Percentiles rank a stretch among this genome's conserved stretches.
Conservation (phyloP, 2,113 vertebrate species). For the Limnothrissa miodon region DNA sequence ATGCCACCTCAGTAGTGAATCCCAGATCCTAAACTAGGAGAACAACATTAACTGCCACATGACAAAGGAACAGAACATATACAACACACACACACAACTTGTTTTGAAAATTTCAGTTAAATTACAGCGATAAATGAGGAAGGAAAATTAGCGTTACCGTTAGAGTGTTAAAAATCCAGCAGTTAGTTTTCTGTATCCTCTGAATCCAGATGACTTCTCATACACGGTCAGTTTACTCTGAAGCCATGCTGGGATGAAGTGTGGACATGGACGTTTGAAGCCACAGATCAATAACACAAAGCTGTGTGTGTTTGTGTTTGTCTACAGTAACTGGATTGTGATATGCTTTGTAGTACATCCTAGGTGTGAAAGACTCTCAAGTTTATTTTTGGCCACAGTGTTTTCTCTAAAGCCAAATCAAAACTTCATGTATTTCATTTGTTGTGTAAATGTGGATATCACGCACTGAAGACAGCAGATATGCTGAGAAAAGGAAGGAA, state of each 20-base stretch:
- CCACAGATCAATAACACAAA: neutral
- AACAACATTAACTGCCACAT: no score
- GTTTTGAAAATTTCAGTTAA: no score
- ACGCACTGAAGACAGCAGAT: neutral
- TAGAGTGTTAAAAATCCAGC: neutral
- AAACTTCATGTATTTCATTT: neutral
- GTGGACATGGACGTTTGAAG: neutral
- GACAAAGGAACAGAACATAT: no score
- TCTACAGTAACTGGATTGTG: neutral
- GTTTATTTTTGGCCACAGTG: neutral
- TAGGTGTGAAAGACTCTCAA: neutral
- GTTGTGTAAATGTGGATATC: slow-evolving; percentile 15
- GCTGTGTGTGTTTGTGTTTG: slow-evolving; percentile 8
- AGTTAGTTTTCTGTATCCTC: neutral
- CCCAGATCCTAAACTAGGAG: no score
- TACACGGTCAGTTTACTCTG: neutral
- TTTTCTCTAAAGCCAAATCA: neutral
- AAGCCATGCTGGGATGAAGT: neutral
- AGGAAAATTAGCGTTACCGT: neutral
- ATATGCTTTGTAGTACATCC: neutral
- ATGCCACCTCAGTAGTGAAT: no score
- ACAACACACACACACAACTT: no score
- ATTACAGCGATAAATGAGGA: no score
- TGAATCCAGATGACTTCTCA: neutral
- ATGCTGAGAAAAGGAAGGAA: neutral